phyloP scores from a whole-genome alignment of 2,797 vertebrate genomes.

The Lepidocolaptes lacrymiger region DNA sequence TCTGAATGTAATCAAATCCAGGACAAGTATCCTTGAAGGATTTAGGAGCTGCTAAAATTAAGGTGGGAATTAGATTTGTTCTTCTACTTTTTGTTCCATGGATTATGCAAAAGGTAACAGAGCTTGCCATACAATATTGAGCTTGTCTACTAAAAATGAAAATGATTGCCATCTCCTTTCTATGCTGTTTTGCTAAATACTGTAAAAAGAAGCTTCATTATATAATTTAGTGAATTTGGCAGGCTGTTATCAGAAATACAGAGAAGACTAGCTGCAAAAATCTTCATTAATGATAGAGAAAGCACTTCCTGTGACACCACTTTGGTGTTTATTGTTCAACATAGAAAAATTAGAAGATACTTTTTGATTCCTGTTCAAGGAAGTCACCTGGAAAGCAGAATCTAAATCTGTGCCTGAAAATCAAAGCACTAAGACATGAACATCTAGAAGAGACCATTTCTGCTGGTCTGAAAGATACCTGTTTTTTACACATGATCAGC shows the following conservation, averaged over 20 bases:
- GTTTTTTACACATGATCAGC: background rate
- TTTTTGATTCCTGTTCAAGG: background rate
- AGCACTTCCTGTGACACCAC: background rate
- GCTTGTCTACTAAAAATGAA: conserved; percentile 50
- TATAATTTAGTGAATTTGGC: conserved; percentile 10
- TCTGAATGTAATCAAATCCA: conserved; percentile 25
- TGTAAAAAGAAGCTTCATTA: conserved; percentile 16
- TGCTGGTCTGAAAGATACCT: background rate
- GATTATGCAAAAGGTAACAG: conserved; percentile 14
- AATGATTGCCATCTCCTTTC: conserved; percentile 45
- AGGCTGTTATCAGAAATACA: background rate
- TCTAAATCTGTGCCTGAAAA: background rate
- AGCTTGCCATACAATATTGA: background rate
- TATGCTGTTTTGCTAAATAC: background rate
- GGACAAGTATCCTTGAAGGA: conserved; percentile 22
- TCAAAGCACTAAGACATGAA: background rate
- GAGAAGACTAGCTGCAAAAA: conserved; percentile 9
- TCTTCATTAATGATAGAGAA: background rate
- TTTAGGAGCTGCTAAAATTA: conserved; percentile 14
- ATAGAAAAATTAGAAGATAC: conserved; percentile 19
- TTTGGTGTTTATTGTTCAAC: background rate
- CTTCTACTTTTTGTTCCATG: conserved; percentile 42
- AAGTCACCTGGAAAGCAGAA: background rate
- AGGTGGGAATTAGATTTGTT: conserved; percentile 56
- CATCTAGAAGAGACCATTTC: background rate